Conservation (phyloP, 2,113 vertebrate species). For the Hippoglossus stenolepis region DNA sequence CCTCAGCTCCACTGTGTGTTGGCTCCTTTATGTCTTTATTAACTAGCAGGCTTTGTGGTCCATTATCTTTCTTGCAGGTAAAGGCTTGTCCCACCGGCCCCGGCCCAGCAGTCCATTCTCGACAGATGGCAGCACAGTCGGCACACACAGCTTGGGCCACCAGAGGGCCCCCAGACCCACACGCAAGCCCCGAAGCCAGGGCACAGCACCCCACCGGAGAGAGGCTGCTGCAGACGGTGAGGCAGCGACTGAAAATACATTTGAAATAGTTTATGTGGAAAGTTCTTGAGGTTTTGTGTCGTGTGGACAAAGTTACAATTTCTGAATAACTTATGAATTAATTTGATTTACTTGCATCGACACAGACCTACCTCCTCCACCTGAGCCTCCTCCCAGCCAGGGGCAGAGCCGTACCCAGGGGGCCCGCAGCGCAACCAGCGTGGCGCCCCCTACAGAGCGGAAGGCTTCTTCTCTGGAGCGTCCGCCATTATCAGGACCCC, state of each 20-base stretch:
- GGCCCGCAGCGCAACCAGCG: constrained; percentile 80
- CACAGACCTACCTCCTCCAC: constrained; percentile 97
- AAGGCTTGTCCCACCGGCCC: constrained; percentile 91
- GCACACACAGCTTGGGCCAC: constrained; percentile 90
- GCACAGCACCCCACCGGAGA: constrained; percentile 89
- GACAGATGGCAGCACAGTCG: constrained; percentile 91
- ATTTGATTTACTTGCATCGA: constrained; percentile 11
- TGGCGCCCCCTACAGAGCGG: constrained; percentile 86
- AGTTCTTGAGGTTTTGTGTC: background rate
- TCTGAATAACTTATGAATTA: background rate
- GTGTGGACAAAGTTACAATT: background rate
- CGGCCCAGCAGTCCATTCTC: constrained; percentile 96
- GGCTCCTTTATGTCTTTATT: constrained; percentile 49
- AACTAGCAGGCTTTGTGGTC: constrained; percentile 35
- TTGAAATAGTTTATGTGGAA: constrained; percentile 17
- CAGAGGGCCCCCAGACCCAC: constrained; percentile 90
- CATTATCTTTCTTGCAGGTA: constrained; percentile 83
- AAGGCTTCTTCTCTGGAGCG: constrained; percentile 96
- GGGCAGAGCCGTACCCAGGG: constrained; percentile 88
- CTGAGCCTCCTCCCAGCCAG: constrained; percentile 97
- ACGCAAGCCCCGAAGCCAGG: constrained; percentile 94
- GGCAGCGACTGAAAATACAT: constrained; percentile 57
- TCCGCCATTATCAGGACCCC: constrained; percentile 85
- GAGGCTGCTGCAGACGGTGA: constrained; percentile 93
- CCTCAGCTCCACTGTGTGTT: constrained; percentile 16